Evolutionary conservation across 2,888 invertebrate species (phyloP).

Genomic region (Rhabditoides inermis): DNA sequence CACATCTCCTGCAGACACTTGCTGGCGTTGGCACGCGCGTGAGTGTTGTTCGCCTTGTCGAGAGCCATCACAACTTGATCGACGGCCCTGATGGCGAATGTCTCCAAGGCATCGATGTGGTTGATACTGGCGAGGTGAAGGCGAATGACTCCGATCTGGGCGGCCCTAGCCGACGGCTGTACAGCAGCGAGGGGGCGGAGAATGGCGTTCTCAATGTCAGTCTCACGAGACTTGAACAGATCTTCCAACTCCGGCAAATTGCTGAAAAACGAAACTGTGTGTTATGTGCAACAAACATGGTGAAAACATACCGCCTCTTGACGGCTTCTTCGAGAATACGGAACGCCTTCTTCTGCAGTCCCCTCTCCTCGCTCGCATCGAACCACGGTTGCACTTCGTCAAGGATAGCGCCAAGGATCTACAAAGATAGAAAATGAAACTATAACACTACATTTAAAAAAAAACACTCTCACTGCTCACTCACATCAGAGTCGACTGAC

Average conservation of each 20-base stretch:
- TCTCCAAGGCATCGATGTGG: conserved; percentile 15
- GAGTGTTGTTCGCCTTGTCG: conserved; percentile 35
- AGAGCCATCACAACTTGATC: conserved; percentile 34
- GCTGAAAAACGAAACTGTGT: conserved; percentile 6
- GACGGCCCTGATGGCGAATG: conserved; percentile 20
- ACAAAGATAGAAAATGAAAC: neutral
- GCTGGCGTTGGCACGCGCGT: conserved; percentile 32
- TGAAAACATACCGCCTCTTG: conserved; percentile 19
- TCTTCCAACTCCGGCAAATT: conserved; percentile 14
- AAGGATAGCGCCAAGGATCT: conserved; percentile 20
- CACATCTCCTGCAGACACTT: conserved; percentile 39
- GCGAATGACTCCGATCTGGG: conserved; percentile 12
- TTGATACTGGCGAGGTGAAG: conserved; percentile 9
- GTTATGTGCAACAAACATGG: neutral
- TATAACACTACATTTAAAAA: neutral
- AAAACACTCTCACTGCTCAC: no score
- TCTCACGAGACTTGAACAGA: conserved; percentile 19
- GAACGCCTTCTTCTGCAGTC: conserved; percentile 47
- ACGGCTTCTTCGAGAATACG: conserved; percentile 43
- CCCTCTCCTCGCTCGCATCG: conserved; percentile 13
- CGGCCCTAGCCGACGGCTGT: conserved; percentile 17
- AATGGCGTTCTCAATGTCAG: conserved; percentile 17
- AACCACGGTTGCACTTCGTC: conserved; percentile 32
- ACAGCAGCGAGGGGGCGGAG: conserved; percentile 14
- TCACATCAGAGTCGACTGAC: conserved; percentile 16